Conservation (phyloP, 2,888 invertebrate species). For the Tetragonisca angustula region DNA sequence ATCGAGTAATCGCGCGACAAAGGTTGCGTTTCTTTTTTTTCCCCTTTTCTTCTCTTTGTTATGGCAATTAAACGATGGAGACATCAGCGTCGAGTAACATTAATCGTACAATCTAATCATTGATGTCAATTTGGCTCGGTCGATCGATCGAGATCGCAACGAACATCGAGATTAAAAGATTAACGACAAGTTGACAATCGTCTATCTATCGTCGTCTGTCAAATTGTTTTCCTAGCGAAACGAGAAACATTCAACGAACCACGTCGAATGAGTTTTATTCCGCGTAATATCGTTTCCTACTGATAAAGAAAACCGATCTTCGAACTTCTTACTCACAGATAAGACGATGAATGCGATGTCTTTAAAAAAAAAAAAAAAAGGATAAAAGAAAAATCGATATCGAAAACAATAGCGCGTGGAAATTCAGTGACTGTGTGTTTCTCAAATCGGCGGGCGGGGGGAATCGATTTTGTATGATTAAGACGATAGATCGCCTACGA, state of each 20-base stretch:
- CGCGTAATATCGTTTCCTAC: not conserved
- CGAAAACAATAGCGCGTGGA: not conserved
- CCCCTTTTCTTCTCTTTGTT: conserved; percentile 9
- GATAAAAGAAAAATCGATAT: not conserved
- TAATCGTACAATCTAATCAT: conserved; percentile 14
- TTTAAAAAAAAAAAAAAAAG: not conserved
- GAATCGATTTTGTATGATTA: conserved; percentile 27
- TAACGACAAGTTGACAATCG: not conserved
- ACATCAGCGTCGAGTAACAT: conserved; percentile 40
- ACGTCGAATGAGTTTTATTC: too few species aligned
- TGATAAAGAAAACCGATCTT: conserved; percentile 4
- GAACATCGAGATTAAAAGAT: conserved; percentile 5
- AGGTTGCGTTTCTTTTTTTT: conserved; percentile 21
- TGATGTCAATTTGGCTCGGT: not conserved
- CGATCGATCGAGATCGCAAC: not conserved
- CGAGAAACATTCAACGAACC: too few species aligned
- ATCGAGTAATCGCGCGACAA: conserved; percentile 22
- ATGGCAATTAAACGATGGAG: conserved; percentile 52
- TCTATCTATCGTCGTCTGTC: not conserved
- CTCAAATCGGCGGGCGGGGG: not conserved
- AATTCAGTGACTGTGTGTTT: not conserved
- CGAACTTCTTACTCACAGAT: not conserved
- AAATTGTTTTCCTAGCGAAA: not conserved
- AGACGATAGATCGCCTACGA: not conserved
- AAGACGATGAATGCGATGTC: not conserved